phyloP scores from a whole-genome alignment of 2,888 invertebrate species.

The Leptinotarsa rubiginosa region DNA sequence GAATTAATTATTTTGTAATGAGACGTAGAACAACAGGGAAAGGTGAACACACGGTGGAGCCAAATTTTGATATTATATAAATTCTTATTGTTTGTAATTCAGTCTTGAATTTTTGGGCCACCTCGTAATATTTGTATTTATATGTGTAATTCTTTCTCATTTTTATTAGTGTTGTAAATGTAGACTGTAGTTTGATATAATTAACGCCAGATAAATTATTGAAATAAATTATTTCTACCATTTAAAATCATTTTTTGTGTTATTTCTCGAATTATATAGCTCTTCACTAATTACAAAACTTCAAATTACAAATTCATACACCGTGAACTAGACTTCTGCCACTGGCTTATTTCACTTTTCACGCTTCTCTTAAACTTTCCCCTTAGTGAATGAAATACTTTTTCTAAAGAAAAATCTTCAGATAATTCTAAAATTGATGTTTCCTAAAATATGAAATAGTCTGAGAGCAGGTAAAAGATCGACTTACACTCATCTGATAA shows the following conservation, averaged over 20 bases:
- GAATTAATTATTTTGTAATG: neutral
- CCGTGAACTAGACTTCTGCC: too few species aligned
- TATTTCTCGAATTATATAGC: neutral
- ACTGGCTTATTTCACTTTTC: too few species aligned
- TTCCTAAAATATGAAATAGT: too few species aligned
- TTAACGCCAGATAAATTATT: slow-evolving; percentile 42
- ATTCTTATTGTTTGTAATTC: neutral
- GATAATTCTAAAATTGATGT: too few species aligned
- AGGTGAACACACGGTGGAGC: slow-evolving; percentile 9
- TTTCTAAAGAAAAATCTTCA: too few species aligned
- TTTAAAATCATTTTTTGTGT: neutral
- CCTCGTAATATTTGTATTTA: slow-evolving; percentile 49
- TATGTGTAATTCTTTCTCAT: slow-evolving; percentile 51
- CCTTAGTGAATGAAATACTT: too few species aligned
- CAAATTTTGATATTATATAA: slow-evolving; percentile 10
- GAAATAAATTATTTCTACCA: slow-evolving; percentile 46
- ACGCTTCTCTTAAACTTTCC: too few species aligned
- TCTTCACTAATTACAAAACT: too few species aligned
- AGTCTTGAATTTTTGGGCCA: slow-evolving; percentile 39
- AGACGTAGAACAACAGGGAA: neutral
- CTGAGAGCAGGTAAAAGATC: too few species aligned
- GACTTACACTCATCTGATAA: too few species aligned
- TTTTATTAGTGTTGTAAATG: slow-evolving; percentile 56
- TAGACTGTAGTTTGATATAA: slow-evolving; percentile 52
- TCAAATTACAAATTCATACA: too few species aligned